Percentiles rank a stretch among this genome's conserved stretches.
These are phyloP conservation scores for Otus scops DNA, from an alignment of 2,797 vertebrate species.

Conservation along the genomic window DNA sequence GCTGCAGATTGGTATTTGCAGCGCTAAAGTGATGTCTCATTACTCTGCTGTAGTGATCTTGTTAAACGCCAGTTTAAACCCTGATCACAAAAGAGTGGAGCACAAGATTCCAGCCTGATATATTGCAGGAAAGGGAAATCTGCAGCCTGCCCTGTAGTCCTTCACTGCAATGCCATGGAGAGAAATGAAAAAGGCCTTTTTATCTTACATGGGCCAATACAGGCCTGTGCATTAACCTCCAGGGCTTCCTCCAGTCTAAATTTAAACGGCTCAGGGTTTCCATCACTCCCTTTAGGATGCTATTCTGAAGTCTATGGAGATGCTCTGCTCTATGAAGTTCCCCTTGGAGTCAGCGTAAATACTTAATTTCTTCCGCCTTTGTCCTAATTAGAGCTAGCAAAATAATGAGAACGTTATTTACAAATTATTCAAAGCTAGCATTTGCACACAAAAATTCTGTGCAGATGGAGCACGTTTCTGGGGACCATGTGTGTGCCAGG, in stretches of 20 bases:
- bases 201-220: not conserved
- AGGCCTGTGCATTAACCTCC: not conserved
- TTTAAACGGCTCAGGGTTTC: slow-evolving; percentile 32
- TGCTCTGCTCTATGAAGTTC: slow-evolving; percentile 52
- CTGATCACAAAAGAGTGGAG: not conserved
- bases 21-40: not conserved
- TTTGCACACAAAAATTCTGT: not conserved
- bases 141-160: not conserved
- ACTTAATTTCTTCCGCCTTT: not conserved
- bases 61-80: not conserved
- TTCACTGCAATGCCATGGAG: not conserved
- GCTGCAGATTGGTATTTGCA: not conserved
- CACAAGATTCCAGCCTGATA: not conserved
- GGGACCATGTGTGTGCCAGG: rapidly evolving
- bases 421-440: not conserved
- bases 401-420: slow-evolving; percentile 11
- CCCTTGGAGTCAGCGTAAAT: slow-evolving; percentile 68
- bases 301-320: slow-evolving; percentile 50
- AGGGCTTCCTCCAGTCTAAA: slow-evolving; percentile 12
- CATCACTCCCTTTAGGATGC: slow-evolving; percentile 50
- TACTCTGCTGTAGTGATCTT: not conserved
- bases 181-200: not conserved
- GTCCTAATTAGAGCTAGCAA: slow-evolving; percentile 37
- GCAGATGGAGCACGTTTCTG: rapidly evolving
- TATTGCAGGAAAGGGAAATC: not conserved